A percentile compares a stretch with the other conserved stretches of the same genome.
Evolutionary conservation across 2,113 vertebrate genomes (phyloP).

Genomic region (Halichoeres trimaculatus): DNA sequence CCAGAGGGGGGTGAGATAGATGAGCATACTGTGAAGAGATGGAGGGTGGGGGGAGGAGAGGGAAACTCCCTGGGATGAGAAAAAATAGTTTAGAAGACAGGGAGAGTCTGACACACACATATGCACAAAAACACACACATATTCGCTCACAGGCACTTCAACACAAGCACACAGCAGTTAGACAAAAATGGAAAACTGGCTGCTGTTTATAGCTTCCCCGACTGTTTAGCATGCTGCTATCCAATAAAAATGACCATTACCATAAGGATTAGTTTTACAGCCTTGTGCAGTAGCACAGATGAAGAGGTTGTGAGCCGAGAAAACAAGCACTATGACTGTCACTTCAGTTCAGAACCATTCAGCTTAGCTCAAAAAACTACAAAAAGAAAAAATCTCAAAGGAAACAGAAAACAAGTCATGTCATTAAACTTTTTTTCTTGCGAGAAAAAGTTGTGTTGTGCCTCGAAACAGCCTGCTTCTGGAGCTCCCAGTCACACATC

Average conservation of each 20-base stretch:
- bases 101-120: constrained; percentile 21
- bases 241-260: constrained; percentile 42
- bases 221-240: constrained; percentile 36
- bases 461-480: too few species aligned
- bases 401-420: neutral
- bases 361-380: neutral
- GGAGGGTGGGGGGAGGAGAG: neutral
- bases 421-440: neutral
- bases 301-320: constrained; percentile 6
- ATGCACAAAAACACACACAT: constrained; percentile 16
- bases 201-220: constrained; percentile 48
- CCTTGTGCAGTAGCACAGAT: constrained; percentile 28
- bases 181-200: constrained; percentile 33
- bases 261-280: constrained; percentile 38
- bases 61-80: constrained; percentile 59
- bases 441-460: too few species aligned
- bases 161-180: constrained; percentile 7
- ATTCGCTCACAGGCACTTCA: neutral
- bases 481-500: neutral
- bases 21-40: constrained; percentile 5
- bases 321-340: constrained; percentile 12
- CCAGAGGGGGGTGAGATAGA: constrained; percentile 31
- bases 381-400: constrained; percentile 5
- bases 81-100: constrained; percentile 34
- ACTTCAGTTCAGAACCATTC: constrained; percentile 8